A percentile compares a stretch with the other conserved stretches of the same genome.
Evolutionary conservation across 2,888 invertebrate genomes (phyloP).

Genomic region (Meiosimyza platycephala): DNA sequence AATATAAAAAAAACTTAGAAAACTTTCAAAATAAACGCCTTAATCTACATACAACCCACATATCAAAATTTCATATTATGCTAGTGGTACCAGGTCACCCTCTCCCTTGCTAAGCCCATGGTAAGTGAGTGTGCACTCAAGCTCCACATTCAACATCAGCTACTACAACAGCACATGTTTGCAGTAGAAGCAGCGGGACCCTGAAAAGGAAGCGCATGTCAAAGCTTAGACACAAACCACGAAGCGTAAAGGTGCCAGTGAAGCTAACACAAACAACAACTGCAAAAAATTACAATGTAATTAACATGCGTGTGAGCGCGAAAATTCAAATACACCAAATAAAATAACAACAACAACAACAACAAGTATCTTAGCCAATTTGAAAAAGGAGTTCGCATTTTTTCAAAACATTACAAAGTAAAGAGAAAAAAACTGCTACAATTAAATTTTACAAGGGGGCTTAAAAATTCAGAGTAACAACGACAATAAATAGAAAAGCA

Average conservation of each 20-base stretch:
- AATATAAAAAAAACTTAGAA: too few relatives aligned
- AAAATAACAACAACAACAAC: slow-evolving; percentile 38
- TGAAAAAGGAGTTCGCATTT: background rate
- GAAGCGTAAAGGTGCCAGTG: slow-evolving; percentile 61
- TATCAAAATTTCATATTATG: too few relatives aligned
- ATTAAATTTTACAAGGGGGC: slow-evolving; percentile 55
- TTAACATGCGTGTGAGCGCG: slow-evolving; percentile 28
- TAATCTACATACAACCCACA: too few relatives aligned
- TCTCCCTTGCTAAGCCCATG: too few relatives aligned
- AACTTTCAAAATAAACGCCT: too few relatives aligned
- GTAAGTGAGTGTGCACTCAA: too few relatives aligned
- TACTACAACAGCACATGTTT: too few relatives aligned
- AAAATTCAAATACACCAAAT: slow-evolving; percentile 30
- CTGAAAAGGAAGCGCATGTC: slow-evolving; percentile 63
- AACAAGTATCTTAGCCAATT: slow-evolving; percentile 16
- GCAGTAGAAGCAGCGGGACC: background rate
- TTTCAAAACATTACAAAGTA: background rate
- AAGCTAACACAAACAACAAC: slow-evolving; percentile 44
- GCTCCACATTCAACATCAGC: too few relatives aligned
- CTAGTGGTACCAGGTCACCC: too few relatives aligned
- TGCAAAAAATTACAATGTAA: slow-evolving; percentile 21
- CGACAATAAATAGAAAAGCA: slow-evolving; percentile 1
- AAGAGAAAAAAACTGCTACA: slow-evolving; percentile 47
- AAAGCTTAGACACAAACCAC: slow-evolving; percentile 60
- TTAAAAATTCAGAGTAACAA: slow-evolving; percentile 28